phyloP scores from a whole-genome alignment of 2,888 invertebrate genomes.

The Dascillus cervinus region DNA sequence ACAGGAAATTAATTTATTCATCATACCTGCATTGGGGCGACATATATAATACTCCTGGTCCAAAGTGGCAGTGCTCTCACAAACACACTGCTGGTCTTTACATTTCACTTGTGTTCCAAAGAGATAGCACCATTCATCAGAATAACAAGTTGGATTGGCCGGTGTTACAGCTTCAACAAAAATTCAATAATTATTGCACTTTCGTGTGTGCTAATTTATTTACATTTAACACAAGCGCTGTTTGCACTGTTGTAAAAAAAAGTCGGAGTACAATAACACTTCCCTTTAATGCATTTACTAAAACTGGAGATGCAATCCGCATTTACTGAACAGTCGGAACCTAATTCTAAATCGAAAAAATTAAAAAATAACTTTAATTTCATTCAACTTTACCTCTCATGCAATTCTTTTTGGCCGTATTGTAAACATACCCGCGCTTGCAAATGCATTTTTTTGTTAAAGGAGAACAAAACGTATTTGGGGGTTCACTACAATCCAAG shows the following conservation, averaged over 20 bases:
- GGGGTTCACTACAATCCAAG: conserved; percentile 2
- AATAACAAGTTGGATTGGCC: conserved; percentile 10
- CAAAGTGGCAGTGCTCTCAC: conserved; percentile 3
- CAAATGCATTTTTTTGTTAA: conserved; percentile 13
- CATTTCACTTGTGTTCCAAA: conserved; percentile 10
- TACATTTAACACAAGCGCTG: conserved; percentile 12
- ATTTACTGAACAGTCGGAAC: conserved; percentile 5
- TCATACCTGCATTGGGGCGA: conserved; percentile 4
- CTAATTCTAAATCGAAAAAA: conserved; percentile 9
- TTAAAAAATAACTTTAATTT: too few relatives aligned
- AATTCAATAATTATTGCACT: background rate
- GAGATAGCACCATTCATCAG: conserved; percentile 11
- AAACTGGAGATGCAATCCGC: conserved; percentile 6
- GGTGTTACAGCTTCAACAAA: conserved; percentile 14
- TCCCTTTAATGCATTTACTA: conserved; percentile 6
- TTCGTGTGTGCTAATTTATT: background rate
- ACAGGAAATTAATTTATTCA: too few relatives aligned
- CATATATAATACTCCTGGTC: conserved; percentile 8
- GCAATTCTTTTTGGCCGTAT: too few relatives aligned
- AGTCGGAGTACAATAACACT: conserved; percentile 12
- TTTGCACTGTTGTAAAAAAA: conserved; percentile 8
- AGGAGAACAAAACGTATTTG: conserved; percentile 10
- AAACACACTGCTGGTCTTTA: conserved; percentile 7
- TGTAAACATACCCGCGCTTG: conserved; percentile 12
- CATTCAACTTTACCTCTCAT: too few relatives aligned